These are phyloP conservation scores for Slavum lentiscoides DNA, from an alignment of 2,888 invertebrate species.

Conservation along the genomic window DNA sequence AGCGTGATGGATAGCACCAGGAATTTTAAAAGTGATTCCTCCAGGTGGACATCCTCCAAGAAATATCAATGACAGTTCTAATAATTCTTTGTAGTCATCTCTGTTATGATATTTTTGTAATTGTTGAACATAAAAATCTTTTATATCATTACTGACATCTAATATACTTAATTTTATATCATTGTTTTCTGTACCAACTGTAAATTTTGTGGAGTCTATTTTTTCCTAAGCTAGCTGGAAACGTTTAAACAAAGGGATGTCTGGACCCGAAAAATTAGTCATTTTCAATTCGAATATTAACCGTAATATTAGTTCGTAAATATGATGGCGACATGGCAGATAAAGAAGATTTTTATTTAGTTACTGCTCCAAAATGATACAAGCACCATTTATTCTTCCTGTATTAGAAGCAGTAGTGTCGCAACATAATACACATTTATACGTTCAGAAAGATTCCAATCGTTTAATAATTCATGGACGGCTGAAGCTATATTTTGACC, in stretches of 20 bases:
- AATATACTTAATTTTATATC: neutral
- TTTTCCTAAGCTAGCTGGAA: neutral
- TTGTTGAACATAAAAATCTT: neutral
- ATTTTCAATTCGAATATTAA: neutral
- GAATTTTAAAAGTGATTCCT: neutral
- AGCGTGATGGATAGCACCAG: neutral
- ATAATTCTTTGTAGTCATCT: neutral
- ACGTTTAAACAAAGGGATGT: neutral
- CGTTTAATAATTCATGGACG: neutral
- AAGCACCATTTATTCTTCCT: neutral
- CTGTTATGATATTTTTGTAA: neutral
- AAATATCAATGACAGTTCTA: neutral
- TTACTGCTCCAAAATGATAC: slow-evolving; percentile 8
- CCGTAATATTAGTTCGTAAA: slow-evolving; percentile 3
- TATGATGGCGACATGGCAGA: neutral
- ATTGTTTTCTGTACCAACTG: neutral
- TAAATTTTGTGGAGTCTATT: neutral
- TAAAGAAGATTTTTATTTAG: slow-evolving; percentile 4
- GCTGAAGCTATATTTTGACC: neutral
- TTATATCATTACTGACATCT: neutral
- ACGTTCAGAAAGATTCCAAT: neutral
- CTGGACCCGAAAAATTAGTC: neutral
- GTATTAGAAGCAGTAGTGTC: neutral
- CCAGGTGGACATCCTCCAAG: neutral
- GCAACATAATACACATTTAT: neutral